Conservation (phyloP, 2,113 vertebrate genomes). For the Xenopus borealis region DNA sequence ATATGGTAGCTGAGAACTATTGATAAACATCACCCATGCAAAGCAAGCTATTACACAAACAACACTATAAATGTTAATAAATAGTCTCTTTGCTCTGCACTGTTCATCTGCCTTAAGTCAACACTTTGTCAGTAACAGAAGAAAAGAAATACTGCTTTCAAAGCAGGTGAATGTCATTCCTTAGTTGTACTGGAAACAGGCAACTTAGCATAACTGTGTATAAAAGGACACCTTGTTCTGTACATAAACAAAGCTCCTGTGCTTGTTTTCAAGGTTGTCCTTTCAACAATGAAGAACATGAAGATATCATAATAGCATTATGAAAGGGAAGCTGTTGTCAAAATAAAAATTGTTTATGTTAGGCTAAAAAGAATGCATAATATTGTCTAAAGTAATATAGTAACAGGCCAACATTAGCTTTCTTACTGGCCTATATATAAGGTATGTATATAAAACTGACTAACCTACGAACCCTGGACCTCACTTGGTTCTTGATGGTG, state of each 20-base stretch:
- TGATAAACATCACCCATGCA: background rate
- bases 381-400: no score
- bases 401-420: no score
- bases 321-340: no score
- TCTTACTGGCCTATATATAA: no score
- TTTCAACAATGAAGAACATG: background rate
- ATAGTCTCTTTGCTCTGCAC: background rate
- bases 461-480: no score
- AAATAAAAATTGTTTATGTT: no score
- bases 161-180: background rate
- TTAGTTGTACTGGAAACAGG: background rate
- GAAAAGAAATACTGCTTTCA: background rate
- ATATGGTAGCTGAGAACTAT: background rate
- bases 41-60: background rate
- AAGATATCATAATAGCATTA: background rate
- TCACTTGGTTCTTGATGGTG: no score
- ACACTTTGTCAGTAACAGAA: background rate
- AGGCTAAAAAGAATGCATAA: no score
- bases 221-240: background rate
- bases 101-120: background rate
- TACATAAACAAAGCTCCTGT: background rate
- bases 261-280: conserved; percentile 1
- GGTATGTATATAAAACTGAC: no score
- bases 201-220: background rate
- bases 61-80: background rate